These are phyloP conservation scores for Nephrocerus scutellatus DNA, from an alignment of 2,888 invertebrate species.

Conservation along the genomic window DNA sequence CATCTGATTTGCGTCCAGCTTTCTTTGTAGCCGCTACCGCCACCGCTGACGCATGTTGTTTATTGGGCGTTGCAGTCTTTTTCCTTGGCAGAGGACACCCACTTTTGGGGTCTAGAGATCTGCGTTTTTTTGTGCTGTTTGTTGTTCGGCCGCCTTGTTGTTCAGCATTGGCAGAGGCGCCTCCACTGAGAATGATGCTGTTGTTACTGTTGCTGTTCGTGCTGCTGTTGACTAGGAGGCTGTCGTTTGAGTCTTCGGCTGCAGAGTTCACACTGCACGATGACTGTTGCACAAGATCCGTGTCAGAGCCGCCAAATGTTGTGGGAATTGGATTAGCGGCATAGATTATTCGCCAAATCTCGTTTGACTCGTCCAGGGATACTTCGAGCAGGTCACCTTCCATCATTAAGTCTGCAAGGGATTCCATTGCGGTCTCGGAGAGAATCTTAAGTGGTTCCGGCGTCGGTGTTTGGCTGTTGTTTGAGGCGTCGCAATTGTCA, in stretches of 20 bases:
- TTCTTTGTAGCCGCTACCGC: constrained; percentile 27
- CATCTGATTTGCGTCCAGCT: constrained; percentile 33
- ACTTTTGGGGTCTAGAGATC: constrained; percentile 35
- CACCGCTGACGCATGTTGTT: constrained; percentile 15
- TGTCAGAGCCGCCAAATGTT: constrained; percentile 37
- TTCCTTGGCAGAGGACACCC: constrained; percentile 41
- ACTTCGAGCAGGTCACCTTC: constrained; percentile 89
- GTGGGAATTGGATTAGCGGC: constrained; percentile 51
- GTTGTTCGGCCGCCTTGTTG: constrained; percentile 5
- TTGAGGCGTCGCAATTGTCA: constrained; percentile 1
- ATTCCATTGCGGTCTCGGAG: constrained; percentile 42
- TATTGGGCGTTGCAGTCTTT: constrained; percentile 34
- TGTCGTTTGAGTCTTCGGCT: constrained; percentile 47
- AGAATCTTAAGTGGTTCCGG: constrained; percentile 42
- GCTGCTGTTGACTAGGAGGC: constrained; percentile 39
- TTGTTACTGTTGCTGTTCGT: constrained; percentile 33
- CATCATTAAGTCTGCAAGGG: constrained; percentile 76
- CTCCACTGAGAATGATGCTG: constrained; percentile 20
- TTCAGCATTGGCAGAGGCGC: constrained; percentile 15
- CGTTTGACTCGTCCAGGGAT: constrained; percentile 73
- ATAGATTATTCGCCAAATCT: constrained; percentile 69
- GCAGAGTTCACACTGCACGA: constrained; percentile 34
- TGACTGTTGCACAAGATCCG: constrained; percentile 31
- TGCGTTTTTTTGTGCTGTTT: constrained; percentile 32
- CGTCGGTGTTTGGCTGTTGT: constrained; percentile 18